These are phyloP conservation scores for Ophion obscuratus DNA, from an alignment of 2,888 invertebrate genomes.

Conservation along the genomic window DNA sequence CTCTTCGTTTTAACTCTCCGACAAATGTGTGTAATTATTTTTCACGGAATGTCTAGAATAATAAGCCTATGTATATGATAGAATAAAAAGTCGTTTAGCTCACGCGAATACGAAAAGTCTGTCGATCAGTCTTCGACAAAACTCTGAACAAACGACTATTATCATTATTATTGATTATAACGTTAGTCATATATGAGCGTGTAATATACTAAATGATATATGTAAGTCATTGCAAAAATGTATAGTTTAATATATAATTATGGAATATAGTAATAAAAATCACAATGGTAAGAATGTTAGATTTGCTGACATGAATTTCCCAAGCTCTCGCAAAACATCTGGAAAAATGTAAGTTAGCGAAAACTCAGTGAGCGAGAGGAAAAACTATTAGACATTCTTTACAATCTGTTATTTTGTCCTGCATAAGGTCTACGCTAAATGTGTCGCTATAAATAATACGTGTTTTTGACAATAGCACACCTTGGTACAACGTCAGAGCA, in stretches of 20 bases:
- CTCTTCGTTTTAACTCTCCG: constrained; percentile 24
- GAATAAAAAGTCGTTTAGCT: background rate
- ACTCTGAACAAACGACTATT: background rate
- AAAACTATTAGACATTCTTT: too few relatives aligned
- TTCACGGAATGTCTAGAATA: constrained; percentile 17
- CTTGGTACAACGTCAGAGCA: too few relatives aligned
- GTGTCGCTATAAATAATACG: too few relatives aligned
- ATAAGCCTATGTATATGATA: background rate
- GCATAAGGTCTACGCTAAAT: too few relatives aligned
- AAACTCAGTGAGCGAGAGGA: too few relatives aligned
- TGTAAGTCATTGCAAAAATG: background rate
- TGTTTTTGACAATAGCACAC: too few relatives aligned
- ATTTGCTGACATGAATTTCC: background rate
- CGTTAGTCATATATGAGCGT: background rate
- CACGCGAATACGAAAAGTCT: background rate
- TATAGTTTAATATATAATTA: background rate
- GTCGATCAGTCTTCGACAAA: background rate
- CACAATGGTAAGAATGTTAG: background rate
- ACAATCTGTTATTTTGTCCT: too few relatives aligned
- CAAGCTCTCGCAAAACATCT: background rate
- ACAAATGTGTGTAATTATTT: constrained; percentile 54
- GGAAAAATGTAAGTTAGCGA: too few relatives aligned
- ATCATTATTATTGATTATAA: background rate
- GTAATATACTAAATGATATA: background rate
- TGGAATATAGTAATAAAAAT: background rate